These are phyloP conservation scores for Brachypodius melanocephalos DNA, from an alignment of 2,113 vertebrate species.

Conservation along the genomic window DNA sequence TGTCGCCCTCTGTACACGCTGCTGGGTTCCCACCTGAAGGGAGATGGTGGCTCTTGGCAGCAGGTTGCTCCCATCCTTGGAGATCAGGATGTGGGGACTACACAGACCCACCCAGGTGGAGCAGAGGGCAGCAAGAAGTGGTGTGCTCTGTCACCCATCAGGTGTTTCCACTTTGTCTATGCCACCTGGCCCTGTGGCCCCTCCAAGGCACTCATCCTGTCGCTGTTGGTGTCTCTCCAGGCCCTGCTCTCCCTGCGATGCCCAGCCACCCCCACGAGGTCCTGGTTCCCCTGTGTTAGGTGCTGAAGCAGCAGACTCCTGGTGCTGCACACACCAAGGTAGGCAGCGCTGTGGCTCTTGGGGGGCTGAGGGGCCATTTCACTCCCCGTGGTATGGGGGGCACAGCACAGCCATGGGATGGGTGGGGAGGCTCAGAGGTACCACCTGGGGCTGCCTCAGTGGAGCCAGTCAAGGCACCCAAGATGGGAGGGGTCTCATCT, in stretches of 20 bases:
- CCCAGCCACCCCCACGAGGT: background rate
- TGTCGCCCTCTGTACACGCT: accelerated
- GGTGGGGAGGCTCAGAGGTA: background rate
- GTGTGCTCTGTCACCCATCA: background rate
- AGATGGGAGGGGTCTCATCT: background rate
- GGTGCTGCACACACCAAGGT: conserved; percentile 35
- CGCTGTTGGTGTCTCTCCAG: background rate
- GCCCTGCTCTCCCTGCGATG: conserved; percentile 35
- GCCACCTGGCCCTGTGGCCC: accelerated
- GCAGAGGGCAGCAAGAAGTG: background rate
- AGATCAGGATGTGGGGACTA: accelerated
- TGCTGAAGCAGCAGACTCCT: background rate
- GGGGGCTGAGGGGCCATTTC: background rate
- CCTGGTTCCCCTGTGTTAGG: background rate
- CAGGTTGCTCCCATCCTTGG: background rate
- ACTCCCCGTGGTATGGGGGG: accelerated
- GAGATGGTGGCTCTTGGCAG: background rate
- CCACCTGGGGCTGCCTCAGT: background rate
- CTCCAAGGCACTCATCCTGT: background rate
- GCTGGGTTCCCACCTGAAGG: background rate
- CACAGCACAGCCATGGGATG: background rate
- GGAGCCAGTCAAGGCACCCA: background rate
- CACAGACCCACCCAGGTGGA: background rate
- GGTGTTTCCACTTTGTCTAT: background rate
- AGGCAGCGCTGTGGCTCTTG: background rate